Evolutionary conservation across 2,888 invertebrate genomes (phyloP).

Genomic region (Apomyelois bistriatella): DNA sequence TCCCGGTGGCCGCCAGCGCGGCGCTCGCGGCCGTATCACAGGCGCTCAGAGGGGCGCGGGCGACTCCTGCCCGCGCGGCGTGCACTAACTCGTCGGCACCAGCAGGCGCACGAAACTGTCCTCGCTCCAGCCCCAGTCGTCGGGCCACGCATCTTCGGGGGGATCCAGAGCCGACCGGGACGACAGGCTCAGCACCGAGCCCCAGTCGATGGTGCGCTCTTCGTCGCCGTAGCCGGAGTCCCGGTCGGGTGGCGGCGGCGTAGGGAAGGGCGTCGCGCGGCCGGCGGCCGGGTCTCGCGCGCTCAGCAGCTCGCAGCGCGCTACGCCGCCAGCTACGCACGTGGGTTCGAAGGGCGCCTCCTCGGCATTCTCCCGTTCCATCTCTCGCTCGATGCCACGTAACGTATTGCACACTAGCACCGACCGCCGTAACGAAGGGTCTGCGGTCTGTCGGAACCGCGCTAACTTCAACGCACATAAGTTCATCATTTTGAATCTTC

Average conservation of each 20-base stretch:
- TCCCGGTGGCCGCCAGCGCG: slow-evolving; percentile 33
- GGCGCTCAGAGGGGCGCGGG: slow-evolving; percentile 73
- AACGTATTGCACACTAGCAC: slow-evolving; percentile 96
- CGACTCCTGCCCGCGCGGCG: slow-evolving; percentile 71
- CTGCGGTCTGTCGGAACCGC: slow-evolving; percentile 91
- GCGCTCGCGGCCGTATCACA: slow-evolving; percentile 63
- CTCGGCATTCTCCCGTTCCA: slow-evolving; percentile 84
- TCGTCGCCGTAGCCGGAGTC: slow-evolving; percentile 90
- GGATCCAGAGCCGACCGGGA: slow-evolving; percentile 93
- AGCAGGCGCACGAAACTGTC: slow-evolving; percentile 86
- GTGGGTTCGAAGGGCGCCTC: slow-evolving; percentile 73
- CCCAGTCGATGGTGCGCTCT: slow-evolving; percentile 93
- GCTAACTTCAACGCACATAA: slow-evolving; percentile 95
- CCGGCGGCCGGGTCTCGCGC: slow-evolving; percentile 74
- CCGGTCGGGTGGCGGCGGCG: slow-evolving; percentile 78
- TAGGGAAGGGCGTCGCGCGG: slow-evolving; percentile 86
- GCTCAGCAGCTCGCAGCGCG: slow-evolving; percentile 81
- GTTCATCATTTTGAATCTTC: slow-evolving; percentile 93
- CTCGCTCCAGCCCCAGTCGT: slow-evolving; percentile 82
- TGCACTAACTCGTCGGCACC: slow-evolving; percentile 84
- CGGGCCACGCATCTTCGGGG: slow-evolving; percentile 87
- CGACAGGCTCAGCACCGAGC: slow-evolving; percentile 92
- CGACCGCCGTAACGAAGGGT: slow-evolving; percentile 92
- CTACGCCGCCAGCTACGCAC: slow-evolving; percentile 59
- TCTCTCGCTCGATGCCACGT: slow-evolving; percentile 92